Conservation (phyloP, 2,113 vertebrate species). For the Peucedramus taeniatus region DNA sequence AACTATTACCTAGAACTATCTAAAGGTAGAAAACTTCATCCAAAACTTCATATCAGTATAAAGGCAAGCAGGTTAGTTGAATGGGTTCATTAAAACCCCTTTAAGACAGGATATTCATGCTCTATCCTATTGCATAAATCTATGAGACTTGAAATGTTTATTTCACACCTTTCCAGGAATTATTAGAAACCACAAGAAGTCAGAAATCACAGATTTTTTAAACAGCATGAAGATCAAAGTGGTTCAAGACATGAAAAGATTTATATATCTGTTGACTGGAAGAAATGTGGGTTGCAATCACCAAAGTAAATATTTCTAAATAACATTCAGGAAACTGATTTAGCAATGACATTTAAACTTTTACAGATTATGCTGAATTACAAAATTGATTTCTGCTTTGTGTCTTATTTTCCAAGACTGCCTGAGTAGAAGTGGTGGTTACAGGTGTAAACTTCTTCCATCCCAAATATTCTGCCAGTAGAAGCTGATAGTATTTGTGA, state of each 20-base stretch:
- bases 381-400: not conserved
- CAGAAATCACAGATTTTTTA: not conserved
- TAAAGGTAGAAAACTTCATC: not conserved
- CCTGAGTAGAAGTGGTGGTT: not conserved
- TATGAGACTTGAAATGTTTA: not conserved
- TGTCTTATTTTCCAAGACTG: not conserved
- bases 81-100: not conserved
- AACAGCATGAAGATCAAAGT: not conserved
- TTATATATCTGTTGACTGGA: not conserved
- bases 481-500: not conserved
- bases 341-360: not conserved
- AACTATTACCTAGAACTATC: fast-evolving
- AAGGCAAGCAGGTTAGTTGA: not conserved
- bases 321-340: not conserved
- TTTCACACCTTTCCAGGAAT: not conserved
- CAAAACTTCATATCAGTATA: not conserved
- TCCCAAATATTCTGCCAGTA: not conserved
- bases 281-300: not conserved
- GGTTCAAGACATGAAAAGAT: not conserved
- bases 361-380: not conserved
- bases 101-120: not conserved
- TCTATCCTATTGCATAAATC: not conserved
- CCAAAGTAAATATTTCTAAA: not conserved
- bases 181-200: not conserved
- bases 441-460: not conserved